Base-by-base conservation (phyloP, 2,888 invertebrate genomes). In the Lepas anatifera region DNA sequence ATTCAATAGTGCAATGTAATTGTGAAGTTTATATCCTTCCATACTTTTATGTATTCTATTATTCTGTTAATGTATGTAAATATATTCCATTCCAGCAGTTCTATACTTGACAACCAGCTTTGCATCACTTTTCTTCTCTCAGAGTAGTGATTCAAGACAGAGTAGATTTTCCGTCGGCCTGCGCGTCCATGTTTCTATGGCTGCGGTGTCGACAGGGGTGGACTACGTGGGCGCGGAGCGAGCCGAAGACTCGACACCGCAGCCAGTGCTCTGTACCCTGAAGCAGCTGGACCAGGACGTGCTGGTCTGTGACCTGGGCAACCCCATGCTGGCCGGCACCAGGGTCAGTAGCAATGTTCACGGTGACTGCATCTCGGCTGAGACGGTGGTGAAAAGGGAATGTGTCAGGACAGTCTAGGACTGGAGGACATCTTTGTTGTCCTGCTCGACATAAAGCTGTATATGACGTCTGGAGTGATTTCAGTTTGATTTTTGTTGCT, bases 281-380 rank as follows among this genome's bases (percentile, higher is more conserved):
- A 32, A 32, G 32, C 13, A 58, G 3, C 58, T 18, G 32, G 32
- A 32, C 18, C 58, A 32, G 32, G 58, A 58, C 2, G 32, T 58
- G 73, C 69, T 73, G n/a, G 68, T 72, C 11, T 73, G 74, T 41
- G 73, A 72, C 27, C n/a, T 74, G 46, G 73, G 72, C 16, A 74
- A 73, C 69, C 73, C 73, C 1, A 48, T 73, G 25, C 74, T 73
- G 18, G 68, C 71, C 4, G 58, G 37, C 16, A 66, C 58, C 16
- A 48, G 41, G 41, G 70, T 72, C 16, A 70, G n/a, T 22, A 68
- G 71, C 6, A 50, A 68, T 32, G 63, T 69, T 41, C 67, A 39
- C n/a, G 71, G 71, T 66, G 71, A 72, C 46, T 73, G 70, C 35
- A 69, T 64, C 10, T 68, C 71, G 16, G 66, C 70, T 52, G 43